These are phyloP conservation scores for Albula goreensis DNA, from an alignment of 2,113 vertebrate genomes.

Conservation along the genomic window DNA sequence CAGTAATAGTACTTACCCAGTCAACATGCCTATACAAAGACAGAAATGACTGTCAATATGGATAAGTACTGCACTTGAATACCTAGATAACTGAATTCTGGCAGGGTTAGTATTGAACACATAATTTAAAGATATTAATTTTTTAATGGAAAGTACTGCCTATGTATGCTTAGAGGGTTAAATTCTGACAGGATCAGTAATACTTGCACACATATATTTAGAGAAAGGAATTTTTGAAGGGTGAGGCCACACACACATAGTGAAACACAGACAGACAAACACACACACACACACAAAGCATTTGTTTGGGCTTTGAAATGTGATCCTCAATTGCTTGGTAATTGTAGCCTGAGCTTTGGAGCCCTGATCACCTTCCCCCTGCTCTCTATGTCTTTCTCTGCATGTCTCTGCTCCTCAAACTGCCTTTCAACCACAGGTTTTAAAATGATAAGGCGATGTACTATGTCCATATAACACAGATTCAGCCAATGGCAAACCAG, in stretches of 20 bases:
- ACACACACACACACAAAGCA: constrained; percentile 18
- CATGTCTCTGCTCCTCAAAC: background rate
- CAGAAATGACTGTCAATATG: background rate
- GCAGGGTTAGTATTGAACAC: too few species aligned
- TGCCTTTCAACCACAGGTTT: background rate
- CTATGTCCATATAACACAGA: background rate
- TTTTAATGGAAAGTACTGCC: too few species aligned
- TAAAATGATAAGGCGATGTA: background rate
- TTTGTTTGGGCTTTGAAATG: background rate
- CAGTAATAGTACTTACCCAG: background rate
- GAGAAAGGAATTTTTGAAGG: too few species aligned
- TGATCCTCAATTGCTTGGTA: background rate
- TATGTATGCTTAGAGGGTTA: too few species aligned
- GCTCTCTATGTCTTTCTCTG: background rate
- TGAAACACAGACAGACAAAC: background rate
- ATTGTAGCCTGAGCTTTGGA: background rate
- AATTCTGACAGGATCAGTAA: too few species aligned
- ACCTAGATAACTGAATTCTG: background rate
- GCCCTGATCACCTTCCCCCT: background rate
- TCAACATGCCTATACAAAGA: background rate
- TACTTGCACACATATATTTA: too few species aligned
- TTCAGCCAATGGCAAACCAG: background rate
- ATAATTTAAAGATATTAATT: too few species aligned
- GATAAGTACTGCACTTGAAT: background rate
- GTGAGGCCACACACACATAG: background rate